Base-by-base conservation (phyloP, 2,888 invertebrate species). In the Pteria penguin region DNA sequence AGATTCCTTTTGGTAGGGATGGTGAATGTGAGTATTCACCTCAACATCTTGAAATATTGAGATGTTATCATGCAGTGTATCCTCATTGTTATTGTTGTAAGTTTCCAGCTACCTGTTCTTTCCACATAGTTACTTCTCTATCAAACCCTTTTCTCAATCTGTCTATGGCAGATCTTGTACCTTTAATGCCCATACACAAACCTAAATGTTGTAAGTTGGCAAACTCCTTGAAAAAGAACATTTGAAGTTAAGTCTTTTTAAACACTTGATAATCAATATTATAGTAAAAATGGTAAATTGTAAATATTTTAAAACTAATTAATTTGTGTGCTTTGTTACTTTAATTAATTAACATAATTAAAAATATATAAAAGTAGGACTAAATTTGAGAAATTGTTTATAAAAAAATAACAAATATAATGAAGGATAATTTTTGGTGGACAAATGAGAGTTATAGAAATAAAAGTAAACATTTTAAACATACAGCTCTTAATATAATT, bases 61-160 rank as follows among this genome's bases (percentile, higher is more conserved):
- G 8, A 36, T 11, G 45, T 36, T 36, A 14, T 36, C 45, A 5
- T 14, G 5, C 8, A 36, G 45, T 36, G 8, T 27, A 31, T 26
- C 14, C 26, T 14, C 33, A 33, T 22, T 52, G 32, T 32, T 22
- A 33, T 14, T 32, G 5, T 27, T 45, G 27, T 5, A 73, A 45
- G 11, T 57, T 18, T 24, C 67, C 73, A 2, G 66, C 22, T 24
- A 66, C 22, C 18, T 31, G 29, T 60, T 8, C 36, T 54, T 68
- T 75, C 68, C 74, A 75, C n/a, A n/a, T n/a, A n/a, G n/a, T n/a
- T n/a, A n/a, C 75, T 4, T 63, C 63, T 32, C 18, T 32, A 54
- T 75, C 60, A 63, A 33, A 65, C 4, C 45, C 60, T 2, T 18
- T 29, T 66, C 75, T 54, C 24, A 65, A 62, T 57, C 75, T 14